Conservation (phyloP, 1,140 invertebrate species). For the Drosophila nebulosa region DNA sequence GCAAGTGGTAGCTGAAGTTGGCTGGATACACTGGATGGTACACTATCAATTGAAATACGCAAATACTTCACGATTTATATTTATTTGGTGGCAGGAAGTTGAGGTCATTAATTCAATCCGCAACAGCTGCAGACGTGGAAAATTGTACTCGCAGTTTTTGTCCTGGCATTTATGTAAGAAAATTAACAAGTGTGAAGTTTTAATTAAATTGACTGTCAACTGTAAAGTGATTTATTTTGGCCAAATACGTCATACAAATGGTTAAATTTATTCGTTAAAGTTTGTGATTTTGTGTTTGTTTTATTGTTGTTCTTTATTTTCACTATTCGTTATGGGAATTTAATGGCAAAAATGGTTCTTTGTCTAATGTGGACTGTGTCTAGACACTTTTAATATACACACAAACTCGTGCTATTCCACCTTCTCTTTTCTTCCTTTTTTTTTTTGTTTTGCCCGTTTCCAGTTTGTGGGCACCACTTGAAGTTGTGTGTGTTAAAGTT, state of each 20-base stretch:
- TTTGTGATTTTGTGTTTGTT: not conserved
- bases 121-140: slow-evolving; percentile 31
- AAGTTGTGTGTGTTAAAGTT: slow-evolving; percentile 53
- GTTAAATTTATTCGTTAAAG: not conserved
- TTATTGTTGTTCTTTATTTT: not conserved
- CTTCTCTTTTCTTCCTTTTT: not conserved
- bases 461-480: slow-evolving; percentile 16
- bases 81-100: slow-evolving; percentile 33
- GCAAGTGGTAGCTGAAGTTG: not conserved
- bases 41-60: slow-evolving; percentile 43
- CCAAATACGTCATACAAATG: not conserved
- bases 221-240: slow-evolving; percentile 14
- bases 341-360: slow-evolving; percentile 41
- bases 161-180: slow-evolving; percentile 7
- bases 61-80: slow-evolving; percentile 24
- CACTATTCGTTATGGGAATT: slow-evolving; percentile 28
- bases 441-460: not conserved
- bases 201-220: slow-evolving; percentile 41
- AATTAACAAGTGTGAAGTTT: slow-evolving; percentile 48
- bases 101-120: slow-evolving; percentile 46
- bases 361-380: slow-evolving; percentile 54
- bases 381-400: slow-evolving; percentile 73
- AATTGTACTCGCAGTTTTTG: slow-evolving; percentile 18
- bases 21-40: slow-evolving; percentile 46
- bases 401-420: slow-evolving; percentile 23